These are phyloP conservation scores for Drosophila kohkoa DNA, from an alignment of 1,140 invertebrate species.

Conservation along the genomic window DNA sequence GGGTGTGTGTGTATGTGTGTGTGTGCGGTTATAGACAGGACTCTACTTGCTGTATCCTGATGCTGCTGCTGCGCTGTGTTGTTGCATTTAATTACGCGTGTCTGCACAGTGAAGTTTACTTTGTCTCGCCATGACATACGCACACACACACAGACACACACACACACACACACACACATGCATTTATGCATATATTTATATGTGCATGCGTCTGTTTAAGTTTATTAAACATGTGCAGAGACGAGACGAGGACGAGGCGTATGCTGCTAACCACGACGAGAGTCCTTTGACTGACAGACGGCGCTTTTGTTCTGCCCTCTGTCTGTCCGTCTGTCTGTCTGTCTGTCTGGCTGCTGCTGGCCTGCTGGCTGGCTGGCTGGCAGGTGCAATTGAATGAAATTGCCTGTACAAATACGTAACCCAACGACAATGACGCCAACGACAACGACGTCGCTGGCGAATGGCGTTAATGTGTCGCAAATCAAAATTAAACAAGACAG, in stretches of 20 bases:
- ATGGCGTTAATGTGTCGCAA: conserved; percentile 74
- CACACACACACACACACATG: conserved; percentile 26
- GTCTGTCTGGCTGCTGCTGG: not conserved
- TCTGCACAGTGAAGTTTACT: conserved; percentile 72
- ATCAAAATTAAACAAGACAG: conserved; percentile 81
- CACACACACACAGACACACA: conserved; percentile 26
- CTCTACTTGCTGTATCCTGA: conserved; percentile 9
- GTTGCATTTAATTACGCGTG: conserved; percentile 81
- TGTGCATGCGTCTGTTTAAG: conserved; percentile 67
- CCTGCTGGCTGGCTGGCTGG: conserved; percentile 20
- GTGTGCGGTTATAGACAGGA: not conserved
- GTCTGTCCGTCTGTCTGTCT: too few species aligned
- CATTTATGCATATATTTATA: conserved; percentile 29
- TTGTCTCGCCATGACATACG: conserved; percentile 69
- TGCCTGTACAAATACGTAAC: conserved; percentile 51
- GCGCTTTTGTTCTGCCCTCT: conserved; percentile 14
- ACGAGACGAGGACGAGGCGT: conserved; percentile 8
- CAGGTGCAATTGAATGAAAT: conserved; percentile 78
- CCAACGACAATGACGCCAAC: not conserved
- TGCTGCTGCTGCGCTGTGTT: conserved; percentile 57
- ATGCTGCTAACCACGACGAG: conserved; percentile 21
- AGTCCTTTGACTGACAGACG: conserved; percentile 70
- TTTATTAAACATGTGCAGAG: conserved; percentile 72
- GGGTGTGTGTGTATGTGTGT: not conserved
- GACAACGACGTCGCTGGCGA: conserved; percentile 10